Base-by-base conservation (phyloP, 1,140 invertebrate species). In the Saccostrea cuccullata region DNA sequence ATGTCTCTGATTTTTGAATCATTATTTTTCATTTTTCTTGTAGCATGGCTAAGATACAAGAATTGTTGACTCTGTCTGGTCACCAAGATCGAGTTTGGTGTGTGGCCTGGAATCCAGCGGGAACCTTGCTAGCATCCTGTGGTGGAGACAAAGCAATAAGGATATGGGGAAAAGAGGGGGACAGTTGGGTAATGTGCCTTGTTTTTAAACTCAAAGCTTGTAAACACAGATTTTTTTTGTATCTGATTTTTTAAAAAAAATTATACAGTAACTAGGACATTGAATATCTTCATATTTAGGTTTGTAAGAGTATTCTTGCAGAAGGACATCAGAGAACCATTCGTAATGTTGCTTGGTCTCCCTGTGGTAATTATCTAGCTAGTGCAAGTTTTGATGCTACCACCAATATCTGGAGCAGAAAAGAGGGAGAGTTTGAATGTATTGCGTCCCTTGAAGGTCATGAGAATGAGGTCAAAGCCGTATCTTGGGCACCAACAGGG, bases 391-490 rank as follows among this genome's bases (percentile, higher is more conserved):
- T 99, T 95, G 99, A 99, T 96, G 98, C 97, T 0, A 99, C 98
- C 5, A 97, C 97, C 13, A 90, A 94, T 58, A 93, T 96, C 55
- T 96, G 96, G 94, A 95, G 95, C 83, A 85, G 92, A 20, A 94
- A 95, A 64, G 91, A 94, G 89, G 97, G 97, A 82, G 96, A 98
- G 91, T 99, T 98, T 96, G 98, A 99, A 94, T 99, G 98, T 94
- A 97, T 97, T 93, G 97, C 98, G 0, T 99, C 98, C 8, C 95
- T 99, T 55, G 99, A 99, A 96, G 99, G 99, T 0, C 99, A 99
- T 95, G 99, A 99, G 95, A 99, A 99, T 96, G 99, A 99, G 96
- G 98, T 99, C 0, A 99, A 99, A 96, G 97, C 97, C 96, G 98
- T 98, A 4, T 96, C 97, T 82, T 99, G 98, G 98, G 98, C 98